Base-by-base conservation (phyloP, 2,113 vertebrate species). In the Thomomys bottae region DNA sequence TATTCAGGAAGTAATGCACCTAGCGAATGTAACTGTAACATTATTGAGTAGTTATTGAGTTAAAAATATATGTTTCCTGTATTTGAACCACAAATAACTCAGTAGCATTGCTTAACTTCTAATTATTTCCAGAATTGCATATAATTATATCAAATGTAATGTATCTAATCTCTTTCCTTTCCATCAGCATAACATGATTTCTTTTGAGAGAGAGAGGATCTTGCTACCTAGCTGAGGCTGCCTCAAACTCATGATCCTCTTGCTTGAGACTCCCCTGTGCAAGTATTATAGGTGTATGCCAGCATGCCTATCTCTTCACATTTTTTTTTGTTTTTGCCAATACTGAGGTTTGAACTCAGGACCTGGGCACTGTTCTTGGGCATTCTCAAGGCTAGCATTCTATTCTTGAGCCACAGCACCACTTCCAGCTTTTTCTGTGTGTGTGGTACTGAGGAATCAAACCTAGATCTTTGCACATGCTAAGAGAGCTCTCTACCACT, bases 121-220 rank as follows among this genome's bases (percentile, higher is more conserved):
- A n/a, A 63, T 82, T 95, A 87, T 70, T 87, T 93, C 78, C 79
- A 85, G 76, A 94, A 94, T 87, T 88, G 88, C 32, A 81, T 89
- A 38, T 54, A 54, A 54, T 54, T 18, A 18, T 15, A 54, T 54
- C 12, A 17, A 54, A 54, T 54, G 49, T 54, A 92, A 87, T 3
- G n/a, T 5, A 76, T 40, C 36, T 84, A 77, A 45, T 34, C n/a
- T 67, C 34, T 76, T 26, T 8, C n/a, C 30, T 89, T 76, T 72
- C 36, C 84, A 66, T 89, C 42, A 84, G 4, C 12, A 28, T 9
- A 28, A 64, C 26, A 64, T 64, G 23, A 54, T 72, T 61, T 61
- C 30, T 86, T 42, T 42, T n/a, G 6, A 21, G 57, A n/a, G 57
- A n/a, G 4, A 42, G 23, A 72, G 15, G 15, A 85, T 61, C 36